Base-by-base conservation (phyloP, 2,888 invertebrate genomes). In the Therioaphis trifolii region DNA sequence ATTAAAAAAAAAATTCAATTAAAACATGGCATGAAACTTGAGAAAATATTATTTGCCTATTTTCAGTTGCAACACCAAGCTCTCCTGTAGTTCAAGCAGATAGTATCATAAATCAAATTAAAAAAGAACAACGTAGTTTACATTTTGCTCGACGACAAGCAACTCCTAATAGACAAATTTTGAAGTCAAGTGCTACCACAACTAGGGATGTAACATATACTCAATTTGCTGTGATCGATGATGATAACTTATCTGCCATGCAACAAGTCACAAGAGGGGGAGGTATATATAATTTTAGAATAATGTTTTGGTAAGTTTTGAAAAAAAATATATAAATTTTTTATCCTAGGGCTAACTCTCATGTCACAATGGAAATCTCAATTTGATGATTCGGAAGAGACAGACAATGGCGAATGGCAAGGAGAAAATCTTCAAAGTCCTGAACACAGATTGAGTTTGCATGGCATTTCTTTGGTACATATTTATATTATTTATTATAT, bases 351-450 rank as follows among this genome's bases (percentile, higher is more conserved):
- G 12, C 89, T 97, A 14, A 98, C 98, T 0, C 90, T 98, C 21
- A 97, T 96, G 1, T 97, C 97, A 24, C 95, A 95, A 87, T 97
- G 97, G 96, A 97, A 97, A 88, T 96, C 96, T 0, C 97, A 97
- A 88, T 97, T 97, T 88, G 97, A 97, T 87, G 97, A 97, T 88
- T 96, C 96, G 0, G 97, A 97, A 86, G 97, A 97, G 87, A 96
- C 96, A 72, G 96, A 97, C 88, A 96, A 96, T n/a, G n/a, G n/a
- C 89, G 96, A 96, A 88, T 96, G 96, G 95, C 96, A 95, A 87
- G 95, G 94, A 86, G 96, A 96, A 87, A 92, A 92, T 86, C 90
- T 90, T 80, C 90, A 90, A 88, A 90, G 90, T 86, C 92, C 92
- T 2, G 92, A 92, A 86, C 92, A 92, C 87, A 86, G 52, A 58